Conservation (phyloP, 2,888 invertebrate species). For the Hydriomena furcata region DNA sequence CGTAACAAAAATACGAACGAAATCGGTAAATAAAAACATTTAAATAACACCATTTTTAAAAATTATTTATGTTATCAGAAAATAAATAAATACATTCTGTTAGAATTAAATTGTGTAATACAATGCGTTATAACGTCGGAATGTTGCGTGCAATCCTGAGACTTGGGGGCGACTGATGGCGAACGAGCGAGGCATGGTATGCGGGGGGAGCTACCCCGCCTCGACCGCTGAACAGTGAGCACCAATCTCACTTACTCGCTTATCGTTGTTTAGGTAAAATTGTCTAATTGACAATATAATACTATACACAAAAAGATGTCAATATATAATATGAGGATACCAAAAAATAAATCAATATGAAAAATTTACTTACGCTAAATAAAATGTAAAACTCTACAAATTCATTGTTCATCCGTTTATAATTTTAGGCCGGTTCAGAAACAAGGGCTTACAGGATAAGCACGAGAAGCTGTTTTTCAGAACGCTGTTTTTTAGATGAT, state of each 20-base stretch:
- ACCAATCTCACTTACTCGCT: constrained; percentile 48
- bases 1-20: constrained; percentile 63
- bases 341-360: no score
- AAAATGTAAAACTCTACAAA: no score
- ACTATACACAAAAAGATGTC: no score
- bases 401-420: no score
- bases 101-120: constrained; percentile 27
- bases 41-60: constrained; percentile 48
- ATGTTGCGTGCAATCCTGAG: constrained; percentile 80
- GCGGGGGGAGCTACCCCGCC: constrained; percentile 53
- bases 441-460: no score
- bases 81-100: constrained; percentile 5
- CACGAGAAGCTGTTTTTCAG: no score
- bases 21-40: constrained; percentile 39
- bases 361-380: no score
- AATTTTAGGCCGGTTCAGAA: no score
- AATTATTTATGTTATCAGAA: not conserved
- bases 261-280: constrained; percentile 25
- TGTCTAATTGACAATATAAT: no score
- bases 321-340: no score
- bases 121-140: constrained; percentile 54
- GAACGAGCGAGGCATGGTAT: constrained; percentile 63
- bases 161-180: constrained; percentile 79
- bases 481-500: no score
- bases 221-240: constrained; percentile 39